Base-by-base conservation (phyloP, 2,797 vertebrate species). In the Thunnus albacares region DNA sequence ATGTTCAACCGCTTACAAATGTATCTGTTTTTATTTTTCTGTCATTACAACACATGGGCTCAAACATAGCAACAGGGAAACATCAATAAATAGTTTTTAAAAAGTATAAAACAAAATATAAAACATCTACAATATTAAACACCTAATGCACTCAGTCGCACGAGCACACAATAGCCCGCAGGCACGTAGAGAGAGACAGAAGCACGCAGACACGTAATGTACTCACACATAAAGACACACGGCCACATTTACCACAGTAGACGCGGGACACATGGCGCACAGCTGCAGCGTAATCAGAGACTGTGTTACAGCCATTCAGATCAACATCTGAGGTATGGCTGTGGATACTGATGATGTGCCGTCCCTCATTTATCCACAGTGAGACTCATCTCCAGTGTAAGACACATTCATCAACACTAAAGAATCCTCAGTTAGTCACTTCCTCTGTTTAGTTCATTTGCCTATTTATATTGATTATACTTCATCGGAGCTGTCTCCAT, bases 201-300 rank as follows among this genome's bases (percentile, higher is more conserved):
- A 67, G 70, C 78, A 52, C 52, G 7, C 73, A 47, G 61, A 73
- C 61, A 73, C 56, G 61, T 49, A 76, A 83, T 18, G 77, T 15
- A 70, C 69, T 61, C 47, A 7, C 77, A 66, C 68, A 71, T 73
- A 56, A 65, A 82, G 78, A 79, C 79, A 70, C 59, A 57, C 26
- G 6, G 76, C 75, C 71, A 24, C 71, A 80, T 93, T 92, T 92
- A 80, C 61, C 62, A 30, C 85, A 73, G 77, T 45, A 59, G 77
- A 71, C 7, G 63, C 13, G 8, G 76, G 78, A 87, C 90, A 92
- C 86, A 84, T 92, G 90, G 87, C 2, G 64, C 69, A 43, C 89
- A 90, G 90, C 91, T 92, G 87, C 90, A 87, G 84, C 69, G 79
- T 91, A 89, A 94, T 94, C 91, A 94, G 93, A 92, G 57, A 71